Base-by-base conservation (phyloP, 2,797 vertebrate species). In the Danio jaintianensis region DNA sequence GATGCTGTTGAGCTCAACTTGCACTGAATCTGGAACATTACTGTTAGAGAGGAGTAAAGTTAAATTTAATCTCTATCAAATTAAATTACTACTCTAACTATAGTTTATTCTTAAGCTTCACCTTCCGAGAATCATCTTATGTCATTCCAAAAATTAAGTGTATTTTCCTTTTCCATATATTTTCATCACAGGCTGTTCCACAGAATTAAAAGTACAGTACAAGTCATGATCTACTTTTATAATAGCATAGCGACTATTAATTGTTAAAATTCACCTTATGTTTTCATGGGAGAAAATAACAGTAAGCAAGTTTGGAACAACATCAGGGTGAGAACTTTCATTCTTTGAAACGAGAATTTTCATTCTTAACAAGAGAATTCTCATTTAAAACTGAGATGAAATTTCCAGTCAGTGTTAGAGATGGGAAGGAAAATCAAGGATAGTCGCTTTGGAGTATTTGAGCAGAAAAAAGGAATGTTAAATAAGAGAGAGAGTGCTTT, bases 401-500 rank as follows among this genome's bases (percentile, higher is more conserved):
- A 43, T 18, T 13, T 55, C 6, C 62, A 76, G 40, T 11, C 15
- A 59, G 42, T 67, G 53, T 48, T 69, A 40, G 8, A 69, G 11
- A 68, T 7, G 52, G 40, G n/a, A 47, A 50, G 29, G 29, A 69
- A 78, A 67, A 59, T 16, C 12, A 36, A 64, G 73, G 42, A 48
- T 22, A 47, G 38, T 56, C 50, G 18, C 45, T 29, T 38, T n/a
- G 43, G 13, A 56, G 55, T 50, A 59, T 45, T 43, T 22, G 58
- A 73, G 16, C 68, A 55, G 42, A 47, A 80, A 69, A 80, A 7
- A 56, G 9, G 20, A 47, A 55, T 20, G 13, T 12, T 78, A 64
- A 64, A 75, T 42, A 47, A 52, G 59, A 40, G 20, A 71, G 58
- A 52, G 16, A 71, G 42, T 45, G 11, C 47, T 48, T 66, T 78